Evolutionary conservation across 2,113 vertebrate genomes (phyloP).

Genomic region (Ictalurus punctatus): DNA sequence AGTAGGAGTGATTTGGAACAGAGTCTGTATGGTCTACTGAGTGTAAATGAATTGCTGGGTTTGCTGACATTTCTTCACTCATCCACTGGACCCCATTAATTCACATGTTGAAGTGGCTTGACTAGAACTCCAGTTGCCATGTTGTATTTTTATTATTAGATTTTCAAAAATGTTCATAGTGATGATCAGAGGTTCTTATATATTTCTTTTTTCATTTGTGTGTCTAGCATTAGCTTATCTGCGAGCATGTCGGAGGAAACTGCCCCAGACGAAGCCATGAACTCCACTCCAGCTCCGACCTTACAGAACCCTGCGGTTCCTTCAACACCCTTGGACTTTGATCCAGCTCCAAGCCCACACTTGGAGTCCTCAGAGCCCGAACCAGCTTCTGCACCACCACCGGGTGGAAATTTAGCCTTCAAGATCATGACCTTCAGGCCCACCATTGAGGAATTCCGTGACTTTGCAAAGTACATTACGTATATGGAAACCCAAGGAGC

Average conservation of each 20-base stretch:
- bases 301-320: conserved; percentile 35
- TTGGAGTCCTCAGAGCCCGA: not conserved
- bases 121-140: not conserved
- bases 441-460: conserved; percentile 90
- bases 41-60: not conserved
- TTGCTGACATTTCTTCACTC: not conserved
- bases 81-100: not conserved
- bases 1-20: not conserved
- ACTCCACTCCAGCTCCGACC: conserved; percentile 51
- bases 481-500: conserved; percentile 95
- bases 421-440: conserved; percentile 98
- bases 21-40: not conserved
- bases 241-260: conserved; percentile 54
- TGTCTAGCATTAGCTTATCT: conserved; percentile 61
- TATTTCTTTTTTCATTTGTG: conserved; percentile 11
- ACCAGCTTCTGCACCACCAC: conserved; percentile 46
- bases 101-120: not conserved
- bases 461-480: conserved; percentile 88
- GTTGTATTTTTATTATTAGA: not conserved
- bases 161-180: not conserved
- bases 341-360: not conserved
- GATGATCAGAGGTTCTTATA: not conserved
- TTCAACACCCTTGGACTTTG: not conserved
- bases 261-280: conserved; percentile 47
- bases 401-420: conserved; percentile 82